Evolutionary conservation across 2,888 invertebrate species (phyloP).

Genomic region (Amblyjoppa fuscipennis): DNA sequence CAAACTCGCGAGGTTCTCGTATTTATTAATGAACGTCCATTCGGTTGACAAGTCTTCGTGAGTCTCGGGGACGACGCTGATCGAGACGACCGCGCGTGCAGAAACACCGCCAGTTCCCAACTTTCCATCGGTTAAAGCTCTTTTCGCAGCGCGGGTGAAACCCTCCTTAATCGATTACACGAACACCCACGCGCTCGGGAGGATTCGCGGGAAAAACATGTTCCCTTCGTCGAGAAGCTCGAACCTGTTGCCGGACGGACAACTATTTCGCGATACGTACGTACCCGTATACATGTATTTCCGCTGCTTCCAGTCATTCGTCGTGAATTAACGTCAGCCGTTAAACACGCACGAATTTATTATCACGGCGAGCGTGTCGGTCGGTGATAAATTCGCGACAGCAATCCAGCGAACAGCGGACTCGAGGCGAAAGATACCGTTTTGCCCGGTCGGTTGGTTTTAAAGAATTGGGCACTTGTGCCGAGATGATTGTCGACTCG

Average conservation of each 20-base stretch:
- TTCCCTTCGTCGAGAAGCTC: not conserved
- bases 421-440: not conserved
- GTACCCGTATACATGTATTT: not conserved
- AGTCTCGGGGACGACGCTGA: slow-evolving; percentile 35
- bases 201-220: not conserved
- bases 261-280: slow-evolving; percentile 14
- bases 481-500: too few relatives aligned
- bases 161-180: slow-evolving; percentile 58
- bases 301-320: slow-evolving; percentile 15
- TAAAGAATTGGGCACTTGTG: too few relatives aligned
- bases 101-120: slow-evolving; percentile 70
- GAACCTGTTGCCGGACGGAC: slow-evolving; percentile 12
- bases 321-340: slow-evolving; percentile 39
- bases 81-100: slow-evolving; percentile 66
- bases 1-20: slow-evolving; percentile 44
- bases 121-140: slow-evolving; percentile 59
- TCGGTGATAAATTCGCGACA: not conserved
- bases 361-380: not conserved
- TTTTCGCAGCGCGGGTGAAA: slow-evolving; percentile 55
- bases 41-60: slow-evolving; percentile 58
- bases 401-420: not conserved
- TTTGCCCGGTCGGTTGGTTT: not conserved
- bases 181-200: slow-evolving; percentile 42
- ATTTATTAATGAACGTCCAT: slow-evolving; percentile 73
- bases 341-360: slow-evolving; percentile 6